Percentiles rank a stretch among this genome's conserved stretches.
Evolutionary conservation across 2,797 vertebrate genomes (phyloP).

Genomic region (Paedocypris micromegethes): DNA sequence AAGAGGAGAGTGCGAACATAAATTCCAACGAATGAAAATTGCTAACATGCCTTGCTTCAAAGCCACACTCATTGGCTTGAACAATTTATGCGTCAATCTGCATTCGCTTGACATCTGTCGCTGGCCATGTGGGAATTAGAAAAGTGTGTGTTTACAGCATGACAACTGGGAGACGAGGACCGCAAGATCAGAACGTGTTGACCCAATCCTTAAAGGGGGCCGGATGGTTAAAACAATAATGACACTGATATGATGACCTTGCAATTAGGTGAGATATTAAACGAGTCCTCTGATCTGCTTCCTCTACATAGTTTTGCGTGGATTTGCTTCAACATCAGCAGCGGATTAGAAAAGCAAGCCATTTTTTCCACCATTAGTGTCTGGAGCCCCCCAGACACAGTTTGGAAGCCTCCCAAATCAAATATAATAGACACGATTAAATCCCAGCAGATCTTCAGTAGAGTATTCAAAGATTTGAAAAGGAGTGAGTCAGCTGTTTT

Average conservation of each 20-base stretch:
- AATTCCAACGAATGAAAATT: constrained; percentile 26
- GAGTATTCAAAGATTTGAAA: constrained; percentile 6
- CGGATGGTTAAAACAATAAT: no score
- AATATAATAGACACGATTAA: constrained; percentile 10
- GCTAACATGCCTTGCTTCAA: constrained; percentile 12
- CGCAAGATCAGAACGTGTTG: no score
- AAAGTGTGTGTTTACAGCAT: constrained; percentile 1
- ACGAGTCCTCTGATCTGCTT: no score
- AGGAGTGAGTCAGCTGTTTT: neutral
- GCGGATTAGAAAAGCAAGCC: no score
- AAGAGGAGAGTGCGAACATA: constrained; percentile 8
- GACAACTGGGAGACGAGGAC: neutral
- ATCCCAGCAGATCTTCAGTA: constrained; percentile 17
- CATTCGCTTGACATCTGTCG: constrained; percentile 19
- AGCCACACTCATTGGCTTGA: constrained; percentile 19
- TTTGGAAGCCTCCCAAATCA: constrained; percentile 24
- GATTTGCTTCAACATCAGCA: no score
- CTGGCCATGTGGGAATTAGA: constrained; percentile 2
- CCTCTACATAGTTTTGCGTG: no score
- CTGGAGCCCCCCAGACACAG: constrained; percentile 5
- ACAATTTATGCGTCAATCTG: constrained; percentile 21
- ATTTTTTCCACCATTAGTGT: neutral
- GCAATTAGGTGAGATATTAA: no score
- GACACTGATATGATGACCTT: no score
- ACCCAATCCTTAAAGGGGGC: no score